Percentiles rank a stretch among this genome's conserved stretches.
Evolutionary conservation across 2,888 invertebrate species (phyloP).

Genomic region (Eristalis arbustorum): DNA sequence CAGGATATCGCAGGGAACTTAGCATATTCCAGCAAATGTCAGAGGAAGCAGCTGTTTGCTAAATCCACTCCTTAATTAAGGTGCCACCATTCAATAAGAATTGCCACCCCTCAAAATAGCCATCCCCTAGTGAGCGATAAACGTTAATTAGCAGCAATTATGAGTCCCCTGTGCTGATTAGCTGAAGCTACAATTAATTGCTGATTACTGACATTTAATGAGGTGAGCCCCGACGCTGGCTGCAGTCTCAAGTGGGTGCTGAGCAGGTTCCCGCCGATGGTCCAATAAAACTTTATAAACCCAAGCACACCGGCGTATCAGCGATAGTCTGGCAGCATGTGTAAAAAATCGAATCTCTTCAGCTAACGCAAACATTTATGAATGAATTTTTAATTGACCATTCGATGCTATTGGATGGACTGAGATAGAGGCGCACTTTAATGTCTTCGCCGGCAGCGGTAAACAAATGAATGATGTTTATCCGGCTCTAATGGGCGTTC

Average conservation of each 20-base stretch:
- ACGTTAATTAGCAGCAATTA: constrained; percentile 16
- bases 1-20: background rate
- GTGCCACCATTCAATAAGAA: background rate
- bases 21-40: background rate
- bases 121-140: constrained; percentile 1
- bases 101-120: background rate
- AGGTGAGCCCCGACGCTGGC: background rate
- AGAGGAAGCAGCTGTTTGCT: background rate
- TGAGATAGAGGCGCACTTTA: background rate
- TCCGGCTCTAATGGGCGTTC: background rate
- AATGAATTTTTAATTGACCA: background rate
- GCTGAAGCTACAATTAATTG: constrained; percentile 1
- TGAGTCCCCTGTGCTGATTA: background rate
- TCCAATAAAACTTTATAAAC: background rate
- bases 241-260: constrained; percentile 2
- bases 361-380: background rate
- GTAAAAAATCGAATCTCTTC: background rate
- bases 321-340: background rate
- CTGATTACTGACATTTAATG: constrained; percentile 5
- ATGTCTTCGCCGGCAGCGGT: background rate
- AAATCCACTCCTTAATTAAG: background rate
- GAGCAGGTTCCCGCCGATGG: background rate
- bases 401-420: background rate
- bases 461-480: background rate
- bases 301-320: background rate